Evolutionary conservation across 2,888 invertebrate species (phyloP).

Genomic region (Minunthozetes semirufus): DNA sequence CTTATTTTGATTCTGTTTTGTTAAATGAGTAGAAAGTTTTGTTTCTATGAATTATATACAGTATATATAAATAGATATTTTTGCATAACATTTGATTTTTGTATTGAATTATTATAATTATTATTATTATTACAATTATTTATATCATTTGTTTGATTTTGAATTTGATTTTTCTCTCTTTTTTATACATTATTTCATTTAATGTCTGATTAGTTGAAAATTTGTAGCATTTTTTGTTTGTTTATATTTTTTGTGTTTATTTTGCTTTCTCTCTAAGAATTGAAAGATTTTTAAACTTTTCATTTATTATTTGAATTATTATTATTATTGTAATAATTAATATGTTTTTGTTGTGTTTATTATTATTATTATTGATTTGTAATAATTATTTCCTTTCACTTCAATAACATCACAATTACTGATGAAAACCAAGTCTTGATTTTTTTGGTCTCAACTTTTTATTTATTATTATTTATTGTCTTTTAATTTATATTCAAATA

Average conservation of each 20-base stretch:
- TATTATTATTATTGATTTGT: background rate
- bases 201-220: slow-evolving; percentile 7
- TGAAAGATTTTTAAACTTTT: background rate
- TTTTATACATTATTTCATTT: background rate
- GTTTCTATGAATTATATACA: background rate
- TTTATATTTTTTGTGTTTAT: slow-evolving; percentile 8
- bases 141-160: too few relatives aligned
- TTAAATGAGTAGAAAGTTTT: background rate
- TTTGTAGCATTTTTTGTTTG: slow-evolving; percentile 9
- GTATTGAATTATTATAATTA: background rate
- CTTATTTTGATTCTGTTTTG: background rate
- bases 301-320: background rate
- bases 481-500: too few relatives aligned
- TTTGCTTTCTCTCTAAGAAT: background rate
- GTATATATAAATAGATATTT: slow-evolving; percentile 14
- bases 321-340: background rate
- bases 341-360: slow-evolving; percentile 14
- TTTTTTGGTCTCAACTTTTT: too few relatives aligned
- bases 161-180: too few relatives aligned
- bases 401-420: too few relatives aligned
- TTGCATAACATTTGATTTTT: slow-evolving; percentile 12
- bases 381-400: background rate
- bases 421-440: too few relatives aligned
- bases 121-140: background rate
- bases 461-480: too few relatives aligned